Base-by-base conservation (phyloP, 2,888 invertebrate species). In the Hydriomena furcata region DNA sequence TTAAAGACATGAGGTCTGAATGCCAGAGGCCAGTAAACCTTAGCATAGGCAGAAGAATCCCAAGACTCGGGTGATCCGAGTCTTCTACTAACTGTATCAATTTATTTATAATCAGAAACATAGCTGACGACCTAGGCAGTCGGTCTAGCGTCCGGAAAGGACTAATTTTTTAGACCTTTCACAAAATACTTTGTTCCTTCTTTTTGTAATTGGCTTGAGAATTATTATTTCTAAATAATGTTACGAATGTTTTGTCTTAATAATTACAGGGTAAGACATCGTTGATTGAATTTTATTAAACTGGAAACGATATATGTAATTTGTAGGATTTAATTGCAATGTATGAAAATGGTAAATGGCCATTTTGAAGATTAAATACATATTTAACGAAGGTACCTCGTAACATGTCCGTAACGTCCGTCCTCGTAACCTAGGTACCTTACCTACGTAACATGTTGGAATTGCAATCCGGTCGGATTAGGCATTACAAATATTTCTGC, bases 1-100 rank as follows among this genome's bases (percentile, higher is more conserved):
- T n/a, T 7, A 24, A 34, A 2, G 67, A 57, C 7, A 63, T 61
- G 11, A 55, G 40, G n/a, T 72, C 52, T 0, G 79, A 72, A 38
- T 76, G 73, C 80, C 79, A 82, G 5, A 82, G 49, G 0, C 84
- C 84, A 5, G 61, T 61, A 0, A 71, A 55, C 1, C 55, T 59
- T 4, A 83, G 49, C 0, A 79, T 41, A 10, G 70, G 61, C 0
- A 84, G 61, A 53, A 80, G 73, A 1, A 79, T 79, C 0, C 81
- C 82, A 0, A 82, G 54, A 2, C 80, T 79, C 1, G 83, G 83
- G 31, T 82, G 60, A 4, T 54, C 57, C 1, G 73, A 58, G 35
- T 82, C 67, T 57, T 82, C 77, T 1, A 80, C 57, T 42, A 61
- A 60, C 1, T 59, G 61, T 0, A 73, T 34, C 28, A 49, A 5